These are phyloP conservation scores for Cheirogaleus major DNA, from an alignment of 2,797 vertebrate genomes.

Conservation along the genomic window DNA sequence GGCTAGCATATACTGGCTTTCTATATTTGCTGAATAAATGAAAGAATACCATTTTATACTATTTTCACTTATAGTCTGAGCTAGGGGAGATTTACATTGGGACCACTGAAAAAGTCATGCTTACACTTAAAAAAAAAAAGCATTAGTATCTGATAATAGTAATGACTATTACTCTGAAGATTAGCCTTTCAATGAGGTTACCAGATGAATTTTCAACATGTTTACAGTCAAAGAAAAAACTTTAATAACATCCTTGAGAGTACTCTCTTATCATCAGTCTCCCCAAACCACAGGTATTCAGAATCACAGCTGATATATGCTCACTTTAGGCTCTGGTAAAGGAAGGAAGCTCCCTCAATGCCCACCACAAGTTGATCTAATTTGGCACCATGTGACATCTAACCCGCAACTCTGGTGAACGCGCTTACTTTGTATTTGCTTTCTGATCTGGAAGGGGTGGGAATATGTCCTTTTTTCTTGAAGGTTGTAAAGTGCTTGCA, in stretches of 20 bases:
- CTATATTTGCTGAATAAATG: neutral
- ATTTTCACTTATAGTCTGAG: neutral
- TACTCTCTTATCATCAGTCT: neutral
- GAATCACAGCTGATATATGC: slow-evolving; percentile 61
- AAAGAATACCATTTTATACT: neutral
- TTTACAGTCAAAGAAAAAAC: slow-evolving; percentile 12
- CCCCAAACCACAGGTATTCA: slow-evolving; percentile 9
- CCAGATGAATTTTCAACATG: neutral
- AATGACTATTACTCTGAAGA: neutral
- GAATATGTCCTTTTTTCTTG: slow-evolving; percentile 90
- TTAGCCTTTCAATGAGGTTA: neutral
- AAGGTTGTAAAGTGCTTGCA: slow-evolving; percentile 97
- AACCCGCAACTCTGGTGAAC: slow-evolving; percentile 76
- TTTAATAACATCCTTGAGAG: neutral
- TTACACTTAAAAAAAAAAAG: neutral
- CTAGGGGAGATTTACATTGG: neutral
- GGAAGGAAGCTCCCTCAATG: slow-evolving; percentile 74
- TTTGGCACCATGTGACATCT: slow-evolving; percentile 64
- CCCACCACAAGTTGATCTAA: slow-evolving; percentile 74
- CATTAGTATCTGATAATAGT: neutral
- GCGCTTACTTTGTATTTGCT: slow-evolving; percentile 96
- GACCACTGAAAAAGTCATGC: neutral
- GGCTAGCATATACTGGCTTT: neutral
- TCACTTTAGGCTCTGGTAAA: slow-evolving; percentile 62
- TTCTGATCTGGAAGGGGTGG: slow-evolving; percentile 90